These are phyloP conservation scores for Acanthurus tractus DNA, from an alignment of 2,797 vertebrate species.

Conservation along the genomic window DNA sequence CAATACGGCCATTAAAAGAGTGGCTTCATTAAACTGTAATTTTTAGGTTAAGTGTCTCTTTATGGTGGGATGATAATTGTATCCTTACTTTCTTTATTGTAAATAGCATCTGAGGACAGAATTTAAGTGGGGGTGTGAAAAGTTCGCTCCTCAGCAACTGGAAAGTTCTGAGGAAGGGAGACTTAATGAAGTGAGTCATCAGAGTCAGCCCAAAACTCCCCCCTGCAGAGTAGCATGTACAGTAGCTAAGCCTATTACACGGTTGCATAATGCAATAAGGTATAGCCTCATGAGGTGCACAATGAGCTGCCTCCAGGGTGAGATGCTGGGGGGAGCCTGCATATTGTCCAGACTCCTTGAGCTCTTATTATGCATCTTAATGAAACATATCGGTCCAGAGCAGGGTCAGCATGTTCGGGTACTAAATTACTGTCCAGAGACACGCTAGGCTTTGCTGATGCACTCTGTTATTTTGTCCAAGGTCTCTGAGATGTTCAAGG, in stretches of 20 bases:
- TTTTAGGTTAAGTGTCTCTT: background rate
- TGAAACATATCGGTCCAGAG: conserved; percentile 36
- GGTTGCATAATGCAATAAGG: conserved; percentile 74
- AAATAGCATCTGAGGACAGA: conserved; percentile 28
- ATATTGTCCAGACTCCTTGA: conserved; percentile 55
- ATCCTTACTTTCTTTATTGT: conserved; percentile 12
- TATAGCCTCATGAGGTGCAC: conserved; percentile 69
- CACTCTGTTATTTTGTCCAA: conserved; percentile 29
- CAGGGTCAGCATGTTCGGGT: conserved; percentile 46
- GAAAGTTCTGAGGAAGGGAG: conserved; percentile 64
- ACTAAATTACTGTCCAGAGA: conserved; percentile 20
- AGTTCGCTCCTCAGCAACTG: conserved; percentile 68
- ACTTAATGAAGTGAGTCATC: conserved; percentile 78
- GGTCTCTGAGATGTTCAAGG: conserved; percentile 14
- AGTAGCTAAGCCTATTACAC: conserved; percentile 73
- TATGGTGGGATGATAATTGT: background rate
- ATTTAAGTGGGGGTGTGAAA: conserved; percentile 50
- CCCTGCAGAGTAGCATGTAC: conserved; percentile 47
- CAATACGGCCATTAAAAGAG: background rate
- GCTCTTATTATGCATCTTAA: conserved; percentile 57
- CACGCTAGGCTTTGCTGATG: conserved; percentile 7
- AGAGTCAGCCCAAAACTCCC: conserved; percentile 52
- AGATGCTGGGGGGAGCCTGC: conserved; percentile 12
- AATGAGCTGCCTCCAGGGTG: conserved; percentile 43
- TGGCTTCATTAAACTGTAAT: rapidly evolving